Evolutionary conservation across 2,797 vertebrate species (phyloP).

Genomic region (Holocentrus rufus): DNA sequence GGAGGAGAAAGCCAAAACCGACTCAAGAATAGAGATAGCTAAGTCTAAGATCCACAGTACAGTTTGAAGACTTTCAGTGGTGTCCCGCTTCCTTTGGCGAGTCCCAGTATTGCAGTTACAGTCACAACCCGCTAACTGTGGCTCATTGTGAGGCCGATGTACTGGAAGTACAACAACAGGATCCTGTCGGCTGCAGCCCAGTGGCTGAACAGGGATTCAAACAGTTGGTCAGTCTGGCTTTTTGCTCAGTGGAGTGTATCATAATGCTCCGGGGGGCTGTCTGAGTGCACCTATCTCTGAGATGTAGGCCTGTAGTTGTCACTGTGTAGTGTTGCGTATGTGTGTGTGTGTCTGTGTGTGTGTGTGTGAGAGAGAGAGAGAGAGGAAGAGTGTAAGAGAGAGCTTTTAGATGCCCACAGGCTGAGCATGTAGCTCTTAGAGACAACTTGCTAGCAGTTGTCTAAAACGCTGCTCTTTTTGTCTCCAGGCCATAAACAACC

Average conservation of each 20-base stretch:
- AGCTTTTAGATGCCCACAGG: slow-evolving; percentile 52
- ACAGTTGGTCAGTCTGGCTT: slow-evolving; percentile 41
- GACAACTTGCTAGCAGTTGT: slow-evolving; percentile 31
- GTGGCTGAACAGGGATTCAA: slow-evolving; percentile 30
- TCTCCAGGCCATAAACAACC: slow-evolving; percentile 30
- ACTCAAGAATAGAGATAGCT: slow-evolving; percentile 3
- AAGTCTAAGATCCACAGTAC: slow-evolving; percentile 6
- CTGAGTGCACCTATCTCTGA: slow-evolving; percentile 58
- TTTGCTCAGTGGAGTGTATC: slow-evolving; percentile 61
- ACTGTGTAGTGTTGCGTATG: slow-evolving; percentile 25
- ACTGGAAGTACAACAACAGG: slow-evolving; percentile 51
- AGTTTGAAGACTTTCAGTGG: not conserved
- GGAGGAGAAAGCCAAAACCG: not conserved
- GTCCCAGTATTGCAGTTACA: slow-evolving; percentile 16
- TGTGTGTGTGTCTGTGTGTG: slow-evolving; percentile 27
- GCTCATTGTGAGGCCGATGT: slow-evolving; percentile 19
- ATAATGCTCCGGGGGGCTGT: slow-evolving; percentile 54
- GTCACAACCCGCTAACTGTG: slow-evolving; percentile 31
- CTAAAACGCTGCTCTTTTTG: slow-evolving; percentile 29
- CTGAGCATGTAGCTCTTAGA: slow-evolving; percentile 46
- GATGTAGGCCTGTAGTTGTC: slow-evolving; percentile 49
- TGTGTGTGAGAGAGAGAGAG: slow-evolving; percentile 18
- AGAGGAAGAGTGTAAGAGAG: slow-evolving; percentile 30
- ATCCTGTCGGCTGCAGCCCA: slow-evolving; percentile 42
- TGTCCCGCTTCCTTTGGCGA: not conserved